phyloP scores from a whole-genome alignment of 2,797 vertebrate species.

The Coregonus ussuriensis region DNA sequence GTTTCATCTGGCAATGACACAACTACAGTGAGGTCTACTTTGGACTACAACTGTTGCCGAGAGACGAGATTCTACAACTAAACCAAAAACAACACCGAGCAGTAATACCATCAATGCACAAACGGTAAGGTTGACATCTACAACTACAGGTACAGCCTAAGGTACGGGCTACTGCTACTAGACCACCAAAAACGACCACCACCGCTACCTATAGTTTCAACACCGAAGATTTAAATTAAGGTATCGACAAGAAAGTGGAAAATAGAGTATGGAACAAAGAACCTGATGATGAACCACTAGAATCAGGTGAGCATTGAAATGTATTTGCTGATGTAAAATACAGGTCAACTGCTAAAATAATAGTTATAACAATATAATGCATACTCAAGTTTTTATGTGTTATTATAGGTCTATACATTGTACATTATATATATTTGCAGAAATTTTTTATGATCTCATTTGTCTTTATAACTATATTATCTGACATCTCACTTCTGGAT shows the following conservation, averaged over 20 bases:
- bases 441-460: neutral
- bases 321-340: neutral
- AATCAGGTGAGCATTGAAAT: constrained; percentile 57
- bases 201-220: constrained; percentile 13
- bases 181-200: constrained; percentile 14
- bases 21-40: neutral
- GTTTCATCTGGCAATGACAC: neutral
- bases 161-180: constrained; percentile 4
- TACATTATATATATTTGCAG: neutral
- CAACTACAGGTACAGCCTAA: constrained; percentile 28
- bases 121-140: constrained; percentile 17
- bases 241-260: constrained; percentile 30
- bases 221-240: constrained; percentile 35
- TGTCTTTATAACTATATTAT: neutral
- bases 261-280: constrained; percentile 24
- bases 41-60: neutral
- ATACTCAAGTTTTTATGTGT: neutral
- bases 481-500: too few relatives aligned
- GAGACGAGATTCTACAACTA: neutral
- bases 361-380: neutral
- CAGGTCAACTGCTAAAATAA: neutral
- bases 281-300: constrained; percentile 41
- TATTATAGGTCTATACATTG: too few relatives aligned
- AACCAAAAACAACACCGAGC: neutral
- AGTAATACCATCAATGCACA: constrained; percentile 12